Evolutionary conservation across 2,797 vertebrate species (phyloP), one percentile per base, ranked within the genome.

Genomic region (Ptychadena robeensis): DNA sequence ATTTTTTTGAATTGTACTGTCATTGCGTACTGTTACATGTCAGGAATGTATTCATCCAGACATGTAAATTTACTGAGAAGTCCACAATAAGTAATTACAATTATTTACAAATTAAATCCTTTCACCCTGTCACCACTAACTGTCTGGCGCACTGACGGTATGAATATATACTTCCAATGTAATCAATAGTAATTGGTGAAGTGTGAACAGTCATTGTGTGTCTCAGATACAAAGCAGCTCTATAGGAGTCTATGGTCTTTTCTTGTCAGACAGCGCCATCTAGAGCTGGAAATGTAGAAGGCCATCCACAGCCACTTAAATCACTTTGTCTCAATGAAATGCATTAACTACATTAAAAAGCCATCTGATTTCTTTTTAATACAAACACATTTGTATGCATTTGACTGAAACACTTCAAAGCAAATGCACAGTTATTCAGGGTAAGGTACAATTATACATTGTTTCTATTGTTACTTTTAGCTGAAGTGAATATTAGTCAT

Each of bases 201-300:
- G 10, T 59, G 22, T 1, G 5, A 59, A 9, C 53, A 59, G n/a
- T 25, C 22, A n/a, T 18, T 2, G 1, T 22, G 9, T 27, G 2
- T 12, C 4, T 4, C 25, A 61, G 59, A 61, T n/a, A 25, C 18
- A 0, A 12, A 6, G 9, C 57, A 61, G 22, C 59, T 14, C n/a
- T 61, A 27, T 11, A 10, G 59, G 31, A 22, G 7, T 66, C 9
- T 14, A 31, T 0, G 1, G 8, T 40, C 11, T 40, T 73, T 48
- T n/a, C 30, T 59, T 35, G 82, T 74, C 31, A 28, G 48, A 69
- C 27, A 75, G 7, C 80, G 82, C 82, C 63, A 66, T 75, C 82
- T 80, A 69, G 70, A 80, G 82, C 48, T 73, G 18, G 0, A 18
- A 9, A 2, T 61, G 2, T 11, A 9, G 34, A 79, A 79, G 57